phyloP scores from a whole-genome alignment of 2,888 invertebrate genomes.

The Stenotaenia linearis region DNA sequence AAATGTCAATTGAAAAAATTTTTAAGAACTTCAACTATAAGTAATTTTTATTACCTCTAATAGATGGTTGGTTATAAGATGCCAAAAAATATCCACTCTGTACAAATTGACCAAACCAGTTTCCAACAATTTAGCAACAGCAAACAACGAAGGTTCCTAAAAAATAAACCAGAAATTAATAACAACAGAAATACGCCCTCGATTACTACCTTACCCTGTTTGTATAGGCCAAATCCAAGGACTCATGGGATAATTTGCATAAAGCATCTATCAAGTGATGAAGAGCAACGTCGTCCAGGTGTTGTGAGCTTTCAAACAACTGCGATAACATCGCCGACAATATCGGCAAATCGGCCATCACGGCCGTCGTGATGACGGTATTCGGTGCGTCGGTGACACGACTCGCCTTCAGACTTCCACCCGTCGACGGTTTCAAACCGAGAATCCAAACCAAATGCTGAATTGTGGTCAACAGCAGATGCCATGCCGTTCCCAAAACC shows the following conservation, averaged over 20 bases:
- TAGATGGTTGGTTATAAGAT: constrained; percentile 90
- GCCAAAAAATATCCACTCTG: constrained; percentile 89
- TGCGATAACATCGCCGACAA: constrained; percentile 85
- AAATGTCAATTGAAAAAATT: too few relatives aligned
- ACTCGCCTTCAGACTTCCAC: constrained; percentile 83
- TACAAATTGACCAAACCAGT: constrained; percentile 91
- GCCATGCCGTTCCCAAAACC: constrained; percentile 89
- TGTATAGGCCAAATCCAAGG: constrained; percentile 93
- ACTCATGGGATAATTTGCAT: constrained; percentile 91
- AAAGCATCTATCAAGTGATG: constrained; percentile 95
- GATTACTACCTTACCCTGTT: constrained; percentile 64
- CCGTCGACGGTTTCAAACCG: constrained; percentile 88
- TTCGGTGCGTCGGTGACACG: constrained; percentile 71
- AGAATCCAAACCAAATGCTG: constrained; percentile 81
- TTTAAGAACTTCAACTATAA: too few relatives aligned
- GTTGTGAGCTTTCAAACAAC: constrained; percentile 89
- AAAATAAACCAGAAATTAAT: too few relatives aligned
- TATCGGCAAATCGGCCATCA: constrained; percentile 89
- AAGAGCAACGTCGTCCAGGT: constrained; percentile 85
- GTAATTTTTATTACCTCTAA: constrained; percentile 56
- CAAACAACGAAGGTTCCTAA: constrained; percentile 91
- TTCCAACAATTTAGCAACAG: constrained; percentile 96
- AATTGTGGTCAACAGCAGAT: constrained; percentile 82
- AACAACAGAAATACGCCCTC: too few relatives aligned
- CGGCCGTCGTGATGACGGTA: constrained; percentile 88